These are phyloP conservation scores for Festucalex cinctus DNA, from an alignment of 2,113 vertebrate genomes.

Conservation along the genomic window DNA sequence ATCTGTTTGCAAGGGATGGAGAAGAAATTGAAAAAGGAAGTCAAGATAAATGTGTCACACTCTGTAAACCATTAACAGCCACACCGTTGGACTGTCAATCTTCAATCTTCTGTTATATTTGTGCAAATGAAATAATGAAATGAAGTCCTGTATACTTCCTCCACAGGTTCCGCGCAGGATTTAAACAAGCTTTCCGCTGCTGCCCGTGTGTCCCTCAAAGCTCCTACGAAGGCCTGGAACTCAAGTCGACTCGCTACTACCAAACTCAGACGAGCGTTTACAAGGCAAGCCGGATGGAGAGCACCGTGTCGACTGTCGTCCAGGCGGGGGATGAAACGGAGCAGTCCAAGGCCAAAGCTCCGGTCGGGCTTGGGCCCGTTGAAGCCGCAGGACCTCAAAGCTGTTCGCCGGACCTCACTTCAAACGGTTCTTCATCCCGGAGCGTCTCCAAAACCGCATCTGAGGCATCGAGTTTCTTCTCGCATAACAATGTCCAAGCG, in stretches of 20 bases:
- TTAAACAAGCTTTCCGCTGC: slow-evolving; percentile 88
- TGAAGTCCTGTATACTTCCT: neutral
- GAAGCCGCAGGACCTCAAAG: slow-evolving; percentile 43
- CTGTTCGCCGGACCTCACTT: slow-evolving; percentile 80
- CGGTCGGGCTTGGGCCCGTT: neutral
- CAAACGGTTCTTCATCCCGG: slow-evolving; percentile 85
- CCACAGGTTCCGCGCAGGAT: slow-evolving; percentile 89
- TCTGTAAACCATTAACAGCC: too few species aligned
- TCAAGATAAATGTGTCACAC: too few species aligned
- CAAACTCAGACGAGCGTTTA: slow-evolving; percentile 90
- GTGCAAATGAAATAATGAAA: neutral
- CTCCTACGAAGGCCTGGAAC: slow-evolving; percentile 87
- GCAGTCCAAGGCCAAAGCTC: slow-evolving; percentile 51
- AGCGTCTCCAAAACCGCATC: slow-evolving; percentile 87
- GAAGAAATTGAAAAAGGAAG: too few species aligned
- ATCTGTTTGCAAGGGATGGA: too few species aligned
- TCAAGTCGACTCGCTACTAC: slow-evolving; percentile 87
- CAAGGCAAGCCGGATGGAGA: slow-evolving; percentile 89
- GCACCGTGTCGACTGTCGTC: slow-evolving; percentile 77
- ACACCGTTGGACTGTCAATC: too few species aligned
- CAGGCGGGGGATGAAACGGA: slow-evolving; percentile 69
- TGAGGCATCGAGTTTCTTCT: slow-evolving; percentile 89
- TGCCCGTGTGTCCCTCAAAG: slow-evolving; percentile 80
- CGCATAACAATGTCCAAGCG: slow-evolving; percentile 79
- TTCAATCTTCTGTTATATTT: too few species aligned